Evolutionary conservation across 2,888 invertebrate species (phyloP), one percentile per base, ranked within the genome.

Genomic region (Atethmia centrago): DNA sequence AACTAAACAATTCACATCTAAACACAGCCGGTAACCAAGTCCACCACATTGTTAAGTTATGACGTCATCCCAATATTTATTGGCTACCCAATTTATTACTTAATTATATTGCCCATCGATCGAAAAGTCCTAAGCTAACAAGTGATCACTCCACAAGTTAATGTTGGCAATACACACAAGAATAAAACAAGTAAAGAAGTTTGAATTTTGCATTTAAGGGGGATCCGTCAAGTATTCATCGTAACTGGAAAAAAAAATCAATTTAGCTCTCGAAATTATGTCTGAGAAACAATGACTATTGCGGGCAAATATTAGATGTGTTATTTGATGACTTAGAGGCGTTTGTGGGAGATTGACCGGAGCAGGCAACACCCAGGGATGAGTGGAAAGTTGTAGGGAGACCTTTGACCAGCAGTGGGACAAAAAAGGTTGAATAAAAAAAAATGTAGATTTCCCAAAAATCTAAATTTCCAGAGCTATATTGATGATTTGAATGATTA

Each of bases 81-180:
- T 53, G 76, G 58, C 63, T 47, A 53, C 61, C 61, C 67, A 59
- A 83, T 77, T 85, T 82, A 85, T 58, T 62, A 64, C 76, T 82
- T 71, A 74, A 86, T 85, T 80, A 80, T 77, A 64, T 80, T 53
- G 65, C 10, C 21, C 45, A 74, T 78, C 42, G 69, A 62, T 80
- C 56, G 36, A 49, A 62, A 56, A 55, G 55, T 73, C 77, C 73
- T 86, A 78, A 78, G 72, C 74, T 62, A 84, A 85, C 82, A 82
- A 62, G 56, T 53, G 63, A 59, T 56, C 68, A 31, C 25, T 61
- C 28, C 53, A 68, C 51, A 28, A 55, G 62, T 65, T 67, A 63
- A 66, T 47, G 31, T 67, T 59, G 49, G 55, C 25, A 68, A 71
- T 61, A 49, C 31, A 68, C 3, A 51, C 19, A 53, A 61, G 25